Percentiles rank a stretch among this genome's conserved stretches.
Conservation (phyloP, 2,888 invertebrate genomes). For the Zygogramma bicolorata region DNA sequence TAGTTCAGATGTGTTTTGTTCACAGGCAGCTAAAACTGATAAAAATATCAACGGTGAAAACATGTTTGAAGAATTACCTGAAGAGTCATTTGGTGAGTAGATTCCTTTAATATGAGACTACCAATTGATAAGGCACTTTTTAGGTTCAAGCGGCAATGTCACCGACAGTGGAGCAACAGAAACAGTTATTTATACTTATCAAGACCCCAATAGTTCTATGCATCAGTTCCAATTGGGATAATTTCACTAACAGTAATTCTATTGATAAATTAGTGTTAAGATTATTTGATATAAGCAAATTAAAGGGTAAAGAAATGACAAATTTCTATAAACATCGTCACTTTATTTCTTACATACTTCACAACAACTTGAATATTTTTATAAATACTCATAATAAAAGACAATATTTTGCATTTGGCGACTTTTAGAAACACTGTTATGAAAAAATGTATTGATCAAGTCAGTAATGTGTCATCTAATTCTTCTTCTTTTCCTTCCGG, state of each 20-base stretch:
- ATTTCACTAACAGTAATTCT: neutral
- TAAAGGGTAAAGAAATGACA: neutral
- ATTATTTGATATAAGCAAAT: neutral
- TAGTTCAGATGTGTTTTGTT: too few species aligned
- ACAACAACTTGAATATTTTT: constrained; percentile 1
- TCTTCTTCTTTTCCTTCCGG: constrained; percentile 91
- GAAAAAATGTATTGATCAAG: constrained; percentile 70
- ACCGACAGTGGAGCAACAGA: constrained; percentile 65
- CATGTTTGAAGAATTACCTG: constrained; percentile 68
- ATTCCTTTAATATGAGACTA: constrained; percentile 8
- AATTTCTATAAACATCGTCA: neutral
- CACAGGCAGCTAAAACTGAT: constrained; percentile 71
- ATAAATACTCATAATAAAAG: constrained; percentile 18
- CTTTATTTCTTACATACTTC: constrained; percentile 9
- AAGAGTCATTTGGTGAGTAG: constrained; percentile 68
- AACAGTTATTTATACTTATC: constrained; percentile 70
- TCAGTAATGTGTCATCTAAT: constrained; percentile 90
- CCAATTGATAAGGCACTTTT: too few species aligned
- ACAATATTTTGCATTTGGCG: constrained; percentile 16
- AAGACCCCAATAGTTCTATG: constrained; percentile 62
- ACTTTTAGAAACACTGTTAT: constrained; percentile 11
- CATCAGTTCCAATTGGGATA: constrained; percentile 63
- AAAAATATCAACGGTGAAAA: constrained; percentile 67
- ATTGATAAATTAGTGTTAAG: neutral
- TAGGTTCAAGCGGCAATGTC: constrained; percentile 63